These are phyloP conservation scores for Intellagama lesueurii DNA, from an alignment of 2,797 vertebrate genomes.

Conservation along the genomic window DNA sequence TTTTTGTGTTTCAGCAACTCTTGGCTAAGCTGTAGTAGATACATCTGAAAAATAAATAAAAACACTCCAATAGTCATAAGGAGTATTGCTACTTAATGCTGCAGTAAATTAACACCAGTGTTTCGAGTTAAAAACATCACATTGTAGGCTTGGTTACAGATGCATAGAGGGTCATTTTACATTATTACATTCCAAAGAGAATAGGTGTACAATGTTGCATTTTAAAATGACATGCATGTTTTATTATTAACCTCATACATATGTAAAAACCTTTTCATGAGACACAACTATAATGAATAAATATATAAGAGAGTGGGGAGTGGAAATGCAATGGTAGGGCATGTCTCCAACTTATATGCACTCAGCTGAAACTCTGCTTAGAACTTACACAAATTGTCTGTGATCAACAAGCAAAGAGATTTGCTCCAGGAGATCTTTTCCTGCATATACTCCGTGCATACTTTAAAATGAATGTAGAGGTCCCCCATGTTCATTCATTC, in stretches of 20 bases:
- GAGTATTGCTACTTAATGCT: background rate
- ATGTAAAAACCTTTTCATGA: background rate
- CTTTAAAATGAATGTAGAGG: background rate
- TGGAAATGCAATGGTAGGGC: background rate
- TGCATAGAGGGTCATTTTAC: background rate
- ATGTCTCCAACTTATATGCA: background rate
- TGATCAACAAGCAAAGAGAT: background rate
- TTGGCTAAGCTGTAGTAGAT: background rate
- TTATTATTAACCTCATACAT: background rate
- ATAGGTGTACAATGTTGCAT: background rate
- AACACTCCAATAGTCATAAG: background rate
- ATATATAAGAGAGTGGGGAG: background rate
- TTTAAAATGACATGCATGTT: background rate
- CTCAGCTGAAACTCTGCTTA: background rate
- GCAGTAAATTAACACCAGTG: background rate
- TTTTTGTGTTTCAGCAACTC: background rate
- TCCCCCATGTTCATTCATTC: too few relatives aligned
- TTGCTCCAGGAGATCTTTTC: too few relatives aligned
- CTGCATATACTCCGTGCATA: background rate
- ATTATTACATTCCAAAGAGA: background rate
- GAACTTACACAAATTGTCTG: background rate
- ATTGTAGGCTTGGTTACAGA: background rate
- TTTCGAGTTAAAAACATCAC: background rate
- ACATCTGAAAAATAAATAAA: conserved; percentile 1
- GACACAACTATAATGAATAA: background rate